Evolutionary conservation across 2,888 invertebrate genomes (phyloP), one percentile per base, ranked within the genome.

Genomic region (Brachypalpus laphriformis): DNA sequence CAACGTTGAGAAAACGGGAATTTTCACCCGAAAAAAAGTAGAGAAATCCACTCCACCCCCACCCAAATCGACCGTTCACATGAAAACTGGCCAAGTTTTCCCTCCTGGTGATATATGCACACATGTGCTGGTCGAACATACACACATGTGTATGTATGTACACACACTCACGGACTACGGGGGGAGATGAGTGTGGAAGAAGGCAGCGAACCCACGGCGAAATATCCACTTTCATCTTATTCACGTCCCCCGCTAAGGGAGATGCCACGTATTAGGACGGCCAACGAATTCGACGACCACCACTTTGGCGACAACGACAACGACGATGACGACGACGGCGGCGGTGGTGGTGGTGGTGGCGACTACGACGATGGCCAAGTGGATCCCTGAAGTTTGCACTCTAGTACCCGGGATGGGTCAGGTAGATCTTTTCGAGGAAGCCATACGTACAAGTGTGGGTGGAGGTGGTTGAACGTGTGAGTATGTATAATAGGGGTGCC

Each of bases 221-320:
- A 81, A 76, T 85, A 82, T 86, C 76, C 82, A 86, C 77, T 82
- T 82, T 86, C 86, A 82, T 86, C 86, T 86, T 82, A 82, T 86
- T 86, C 86, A 82, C 82, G 72, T 86, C 16, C 77, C 77, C 65
- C 85, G 85, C 82, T 76, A 82, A 86, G 86, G 82, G 86, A 40
- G 40, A 86, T 72, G 42, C 72, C 71, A 72, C 77, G 82, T 81
- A 75, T 71, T 68, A 82, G 74, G 81, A 74, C 68, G 42, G 16
- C 74, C 57, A 80, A 61, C 74, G 68, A 80, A 72, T 77, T 61
- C 61, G 61, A 78, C 61, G 61, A 54, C 71, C 37, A 65, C 61
- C 57, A 71, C 66, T 14, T 66, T 51, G 56, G 47, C 56, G 57
- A 42, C 76, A 49, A 56, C 63, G 71, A 51, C 59, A 54, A 40